Evolutionary conservation across 2,888 invertebrate genomes (phyloP).

Genomic region (Macrophya annulata): DNA sequence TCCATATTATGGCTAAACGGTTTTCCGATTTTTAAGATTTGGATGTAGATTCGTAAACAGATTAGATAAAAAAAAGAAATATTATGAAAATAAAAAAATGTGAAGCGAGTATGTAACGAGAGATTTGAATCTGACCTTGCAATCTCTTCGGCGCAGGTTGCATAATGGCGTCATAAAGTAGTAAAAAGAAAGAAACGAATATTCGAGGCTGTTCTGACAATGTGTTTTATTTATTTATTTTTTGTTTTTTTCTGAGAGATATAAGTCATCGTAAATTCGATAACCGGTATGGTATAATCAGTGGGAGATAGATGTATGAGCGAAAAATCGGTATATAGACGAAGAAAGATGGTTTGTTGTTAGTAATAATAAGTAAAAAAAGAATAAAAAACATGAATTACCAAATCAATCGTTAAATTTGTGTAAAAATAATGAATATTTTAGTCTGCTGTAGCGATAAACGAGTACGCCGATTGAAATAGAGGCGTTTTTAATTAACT

Average conservation of each 20-base stretch:
- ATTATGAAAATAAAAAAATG: background rate
- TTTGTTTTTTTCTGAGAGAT: background rate
- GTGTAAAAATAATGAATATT: background rate
- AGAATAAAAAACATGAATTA: background rate
- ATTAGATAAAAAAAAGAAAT: background rate
- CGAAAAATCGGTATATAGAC: background rate
- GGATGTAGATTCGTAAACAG: background rate
- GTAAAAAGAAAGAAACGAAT: background rate
- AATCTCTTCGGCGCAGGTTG: slow-evolving; percentile 33
- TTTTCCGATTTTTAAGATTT: background rate
- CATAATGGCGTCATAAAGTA: slow-evolving; percentile 2
- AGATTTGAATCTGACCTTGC: slow-evolving; percentile 20
- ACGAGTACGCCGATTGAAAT: background rate
- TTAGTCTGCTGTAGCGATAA: background rate
- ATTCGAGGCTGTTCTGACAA: background rate
- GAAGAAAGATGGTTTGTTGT: background rate
- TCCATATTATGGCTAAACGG: background rate
- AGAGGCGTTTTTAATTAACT: background rate
- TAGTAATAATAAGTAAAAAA: background rate
- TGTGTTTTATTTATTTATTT: too few relatives aligned
- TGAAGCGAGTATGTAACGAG: background rate
- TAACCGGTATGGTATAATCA: background rate
- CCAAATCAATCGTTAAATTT: background rate
- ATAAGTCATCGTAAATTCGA: background rate
- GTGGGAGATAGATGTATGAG: background rate